Percentiles rank a stretch among this genome's conserved stretches.
Evolutionary conservation across 2,888 invertebrate species (phyloP).

Genomic region (Phoenoteleia sp.): DNA sequence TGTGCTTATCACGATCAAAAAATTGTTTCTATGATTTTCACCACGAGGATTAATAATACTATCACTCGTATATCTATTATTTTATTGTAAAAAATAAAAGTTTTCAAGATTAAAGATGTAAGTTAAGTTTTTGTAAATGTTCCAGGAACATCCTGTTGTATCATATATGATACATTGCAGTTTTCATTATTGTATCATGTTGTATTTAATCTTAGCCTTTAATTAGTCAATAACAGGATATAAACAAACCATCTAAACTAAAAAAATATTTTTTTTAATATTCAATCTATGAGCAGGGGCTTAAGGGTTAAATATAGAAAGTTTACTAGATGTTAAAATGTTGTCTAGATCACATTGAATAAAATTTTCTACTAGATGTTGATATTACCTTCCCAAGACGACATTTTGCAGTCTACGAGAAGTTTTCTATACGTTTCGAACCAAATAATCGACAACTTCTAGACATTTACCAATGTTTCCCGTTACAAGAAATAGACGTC

Average conservation of each 20-base stretch:
- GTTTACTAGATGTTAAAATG: neutral
- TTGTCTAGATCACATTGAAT: too few relatives aligned
- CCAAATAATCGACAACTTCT: too few relatives aligned
- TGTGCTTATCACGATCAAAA: neutral
- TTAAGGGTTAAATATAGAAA: neutral
- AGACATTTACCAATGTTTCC: too few relatives aligned
- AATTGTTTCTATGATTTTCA: conserved; percentile 10
- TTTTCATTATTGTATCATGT: neutral
- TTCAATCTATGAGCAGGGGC: neutral
- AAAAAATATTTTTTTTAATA: conserved; percentile 2
- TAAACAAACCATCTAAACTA: neutral
- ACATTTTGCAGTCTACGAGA: too few relatives aligned
- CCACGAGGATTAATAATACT: neutral
- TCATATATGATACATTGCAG: conserved; percentile 25
- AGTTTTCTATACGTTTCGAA: too few relatives aligned
- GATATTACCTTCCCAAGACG: too few relatives aligned
- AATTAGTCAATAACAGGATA: conserved; percentile 6
- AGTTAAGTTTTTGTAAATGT: neutral
- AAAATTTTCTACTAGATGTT: too few relatives aligned
- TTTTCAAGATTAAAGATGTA: neutral
- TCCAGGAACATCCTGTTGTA: conserved; percentile 21
- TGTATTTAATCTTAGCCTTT: neutral
- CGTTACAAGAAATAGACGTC: too few relatives aligned
- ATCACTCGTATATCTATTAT: neutral
- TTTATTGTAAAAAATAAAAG: neutral